Evolutionary conservation across 2,888 invertebrate genomes (phyloP), one percentile per base, ranked within the genome.

Genomic region (Ctenicera cuprea): DNA sequence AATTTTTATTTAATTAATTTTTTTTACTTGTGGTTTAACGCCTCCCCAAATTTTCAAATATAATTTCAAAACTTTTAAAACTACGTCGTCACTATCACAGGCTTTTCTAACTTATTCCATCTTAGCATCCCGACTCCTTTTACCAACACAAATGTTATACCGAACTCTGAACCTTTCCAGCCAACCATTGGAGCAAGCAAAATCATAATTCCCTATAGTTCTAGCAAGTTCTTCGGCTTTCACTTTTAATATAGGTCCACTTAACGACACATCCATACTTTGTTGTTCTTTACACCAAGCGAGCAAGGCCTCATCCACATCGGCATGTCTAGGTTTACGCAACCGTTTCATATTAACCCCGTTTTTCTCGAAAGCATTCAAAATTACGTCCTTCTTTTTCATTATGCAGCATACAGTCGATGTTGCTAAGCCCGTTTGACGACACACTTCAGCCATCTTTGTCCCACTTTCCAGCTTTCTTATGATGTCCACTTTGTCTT

Each of bases 401-500:
- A 67, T 71, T 37, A 78, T 74, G 26, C 77, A 76, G 0, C 71
- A 74, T 12, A 78, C 61, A 9, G 78, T 76, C 0, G 77, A 77
- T 16, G 43, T 45, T 14, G 67, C 50, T 12, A 77, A 30, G 1
- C 50, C 66, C 14, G 63, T 71, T 26, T 77, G 65, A n/a, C 52
- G 64, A 12, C 50, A 59, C 12, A 78, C 50, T 16, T 54, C 52
- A 12, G 37, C 22, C 16, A 75, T 73, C 16, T 48, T 70, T 45
- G 43, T 64, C n/a, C 78, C 78, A 4, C 43, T 62, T 63, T 78
- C 72, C 20, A 78, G 26, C 59, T 52, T 41, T 26, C 22, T 22
- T 20, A 78, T 76, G 3, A 77, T 73, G 37, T 71, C 61, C 5
- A 72, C 62, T 69, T 78, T 78, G 57, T 77, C 71, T 66, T 74